Conservation (phyloP, 2,113 vertebrate species). For the Barbus barbus region DNA sequence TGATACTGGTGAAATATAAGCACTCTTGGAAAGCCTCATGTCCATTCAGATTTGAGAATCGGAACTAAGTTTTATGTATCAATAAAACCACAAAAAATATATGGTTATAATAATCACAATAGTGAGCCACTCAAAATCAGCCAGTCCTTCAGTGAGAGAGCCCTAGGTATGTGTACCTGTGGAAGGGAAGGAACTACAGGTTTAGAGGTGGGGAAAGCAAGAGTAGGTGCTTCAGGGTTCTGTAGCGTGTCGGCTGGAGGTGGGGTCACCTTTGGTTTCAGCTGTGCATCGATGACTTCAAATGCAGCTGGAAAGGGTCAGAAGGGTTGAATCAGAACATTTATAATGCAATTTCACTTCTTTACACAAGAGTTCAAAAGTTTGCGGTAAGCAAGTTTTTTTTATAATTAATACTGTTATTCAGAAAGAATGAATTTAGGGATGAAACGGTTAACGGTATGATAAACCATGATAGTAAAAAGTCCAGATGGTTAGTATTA, state of each 20-base stretch:
- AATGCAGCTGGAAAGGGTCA: conserved; percentile 72
- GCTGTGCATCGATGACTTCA: conserved; percentile 69
- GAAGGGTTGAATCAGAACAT: neutral
- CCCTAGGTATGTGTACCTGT: conserved; percentile 65
- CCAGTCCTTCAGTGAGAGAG: no score
- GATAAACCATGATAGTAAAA: no score
- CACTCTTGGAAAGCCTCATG: no score
- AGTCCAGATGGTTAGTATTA: no score
- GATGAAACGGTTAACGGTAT: no score
- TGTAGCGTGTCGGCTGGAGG: conserved; percentile 57
- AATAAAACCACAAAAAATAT: no score
- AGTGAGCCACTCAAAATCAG: no score
- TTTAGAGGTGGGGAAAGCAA: conserved; percentile 87
- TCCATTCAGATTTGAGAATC: no score
- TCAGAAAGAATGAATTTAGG: neutral
- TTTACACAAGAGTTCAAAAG: neutral
- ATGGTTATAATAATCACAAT: no score
- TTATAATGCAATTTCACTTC: neutral
- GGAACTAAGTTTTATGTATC: no score
- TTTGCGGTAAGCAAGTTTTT: no score
- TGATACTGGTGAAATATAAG: no score
- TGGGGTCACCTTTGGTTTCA: conserved; percentile 57
- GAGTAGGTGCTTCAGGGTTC: conserved; percentile 81
- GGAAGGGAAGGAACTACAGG: conserved; percentile 82
- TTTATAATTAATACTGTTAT: neutral